These are phyloP conservation scores for Phortica okadai DNA, from an alignment of 2,888 invertebrate genomes.

Conservation along the genomic window DNA sequence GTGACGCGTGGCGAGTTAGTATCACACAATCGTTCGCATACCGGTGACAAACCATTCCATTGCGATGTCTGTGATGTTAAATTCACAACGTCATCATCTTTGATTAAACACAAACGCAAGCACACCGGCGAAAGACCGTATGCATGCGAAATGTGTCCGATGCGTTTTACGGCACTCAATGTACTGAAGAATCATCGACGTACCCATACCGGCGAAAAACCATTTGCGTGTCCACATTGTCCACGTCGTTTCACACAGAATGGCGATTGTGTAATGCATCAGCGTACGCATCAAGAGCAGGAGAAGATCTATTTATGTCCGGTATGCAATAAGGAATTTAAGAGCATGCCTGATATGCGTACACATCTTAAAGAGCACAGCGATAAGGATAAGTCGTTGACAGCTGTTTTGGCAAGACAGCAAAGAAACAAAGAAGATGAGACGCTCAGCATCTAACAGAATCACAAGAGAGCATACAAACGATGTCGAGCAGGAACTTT, in stretches of 20 bases:
- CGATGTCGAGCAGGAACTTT: too few species aligned
- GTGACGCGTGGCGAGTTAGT: conserved; percentile 78
- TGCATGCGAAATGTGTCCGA: conserved; percentile 79
- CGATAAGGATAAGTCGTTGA: conserved; percentile 52
- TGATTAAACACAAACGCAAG: conserved; percentile 79
- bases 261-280: conserved; percentile 79
- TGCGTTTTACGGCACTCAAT: conserved; percentile 79
- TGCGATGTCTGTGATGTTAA: conserved; percentile 79
- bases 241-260: conserved; percentile 79
- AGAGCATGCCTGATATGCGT: conserved; percentile 78
- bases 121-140: conserved; percentile 81
- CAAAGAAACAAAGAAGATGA: too few species aligned
- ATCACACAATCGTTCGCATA: conserved; percentile 79
- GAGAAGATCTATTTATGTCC: conserved; percentile 68
- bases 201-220: conserved; percentile 80
- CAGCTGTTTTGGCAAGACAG: too few species aligned
- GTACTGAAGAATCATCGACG: conserved; percentile 79
- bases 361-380: conserved; percentile 77
- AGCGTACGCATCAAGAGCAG: conserved; percentile 76
- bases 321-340: conserved; percentile 72
- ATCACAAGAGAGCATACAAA: too few species aligned
- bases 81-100: conserved; percentile 80
- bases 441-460: too few species aligned
- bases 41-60: conserved; percentile 80
- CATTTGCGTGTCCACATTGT: conserved; percentile 79